Conservation (phyloP, 2,888 invertebrate species). For the Erannis defoliaria region DNA sequence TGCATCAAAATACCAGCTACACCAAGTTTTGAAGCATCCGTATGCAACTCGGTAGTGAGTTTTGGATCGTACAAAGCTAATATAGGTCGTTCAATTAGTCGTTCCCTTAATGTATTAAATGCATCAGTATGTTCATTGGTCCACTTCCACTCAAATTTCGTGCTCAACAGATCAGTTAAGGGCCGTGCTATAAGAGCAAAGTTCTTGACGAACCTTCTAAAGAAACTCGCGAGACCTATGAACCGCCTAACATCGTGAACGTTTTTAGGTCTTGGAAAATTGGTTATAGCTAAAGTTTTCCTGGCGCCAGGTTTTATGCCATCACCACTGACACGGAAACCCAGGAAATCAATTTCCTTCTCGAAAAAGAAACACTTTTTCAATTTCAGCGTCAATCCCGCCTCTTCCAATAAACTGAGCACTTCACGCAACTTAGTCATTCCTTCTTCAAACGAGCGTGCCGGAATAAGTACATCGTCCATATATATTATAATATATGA, state of each 20-base stretch:
- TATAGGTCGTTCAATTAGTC: constrained; percentile 43
- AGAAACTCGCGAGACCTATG: constrained; percentile 52
- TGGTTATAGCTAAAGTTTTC: constrained; percentile 37
- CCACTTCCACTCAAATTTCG: background rate
- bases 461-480: constrained; percentile 49
- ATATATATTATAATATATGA: constrained; percentile 36
- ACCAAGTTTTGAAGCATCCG: constrained; percentile 53
- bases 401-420: constrained; percentile 22
- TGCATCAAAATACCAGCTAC: constrained; percentile 19
- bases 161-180: constrained; percentile 38
- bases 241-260: constrained; percentile 50
- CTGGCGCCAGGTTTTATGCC: constrained; percentile 48
- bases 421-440: constrained; percentile 37
- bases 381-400: constrained; percentile 44
- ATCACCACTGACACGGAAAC: constrained; percentile 43
- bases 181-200: constrained; percentile 49
- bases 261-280: constrained; percentile 44
- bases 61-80: constrained; percentile 51
- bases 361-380: constrained; percentile 51
- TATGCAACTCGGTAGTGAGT: constrained; percentile 54
- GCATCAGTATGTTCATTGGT: constrained; percentile 23
- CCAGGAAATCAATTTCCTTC: constrained; percentile 46
- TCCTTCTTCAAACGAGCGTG: constrained; percentile 36
- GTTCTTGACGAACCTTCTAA: constrained; percentile 50
- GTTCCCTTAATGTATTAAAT: constrained; percentile 45